Evolutionary conservation across 2,888 invertebrate species (phyloP).

Genomic region (Hipparchia semele): DNA sequence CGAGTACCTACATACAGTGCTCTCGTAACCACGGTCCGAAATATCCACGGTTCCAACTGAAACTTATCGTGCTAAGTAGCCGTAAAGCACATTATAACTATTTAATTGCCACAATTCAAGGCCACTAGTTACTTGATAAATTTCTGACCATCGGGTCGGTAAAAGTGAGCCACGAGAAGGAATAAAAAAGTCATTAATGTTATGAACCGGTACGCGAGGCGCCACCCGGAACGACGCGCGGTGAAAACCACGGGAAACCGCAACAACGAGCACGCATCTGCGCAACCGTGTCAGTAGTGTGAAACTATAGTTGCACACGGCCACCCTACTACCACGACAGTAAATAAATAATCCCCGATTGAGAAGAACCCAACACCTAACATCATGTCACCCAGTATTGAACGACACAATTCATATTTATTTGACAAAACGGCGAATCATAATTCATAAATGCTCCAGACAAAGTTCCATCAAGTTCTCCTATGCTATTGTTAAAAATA

Average conservation of each 20-base stretch:
- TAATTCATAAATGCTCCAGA: slow-evolving; percentile 58
- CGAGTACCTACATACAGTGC: too few species aligned
- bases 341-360: slow-evolving; percentile 20
- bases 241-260: slow-evolving; percentile 82
- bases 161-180: slow-evolving; percentile 55
- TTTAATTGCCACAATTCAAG: slow-evolving; percentile 4
- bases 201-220: slow-evolving; percentile 71
- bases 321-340: slow-evolving; percentile 36
- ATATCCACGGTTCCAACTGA: too few species aligned
- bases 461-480: slow-evolving; percentile 76
- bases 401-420: slow-evolving; percentile 33
- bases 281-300: slow-evolving; percentile 83
- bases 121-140: slow-evolving; percentile 8
- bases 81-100: too few species aligned
- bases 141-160: slow-evolving; percentile 35
- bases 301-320: slow-evolving; percentile 77
- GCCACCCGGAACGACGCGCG: slow-evolving; percentile 80
- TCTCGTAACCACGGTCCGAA: too few species aligned
- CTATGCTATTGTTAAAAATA: slow-evolving; percentile 80
- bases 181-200: slow-evolving; percentile 65
- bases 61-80: too few species aligned
- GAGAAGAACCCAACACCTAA: slow-evolving; percentile 34
- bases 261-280: slow-evolving; percentile 69
- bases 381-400: slow-evolving; percentile 20
- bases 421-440: slow-evolving; percentile 64